A percentile compares a stretch with the other conserved stretches of the same genome.
Conservation (phyloP, 2,888 invertebrate genomes). For the Tinea pellionella region DNA sequence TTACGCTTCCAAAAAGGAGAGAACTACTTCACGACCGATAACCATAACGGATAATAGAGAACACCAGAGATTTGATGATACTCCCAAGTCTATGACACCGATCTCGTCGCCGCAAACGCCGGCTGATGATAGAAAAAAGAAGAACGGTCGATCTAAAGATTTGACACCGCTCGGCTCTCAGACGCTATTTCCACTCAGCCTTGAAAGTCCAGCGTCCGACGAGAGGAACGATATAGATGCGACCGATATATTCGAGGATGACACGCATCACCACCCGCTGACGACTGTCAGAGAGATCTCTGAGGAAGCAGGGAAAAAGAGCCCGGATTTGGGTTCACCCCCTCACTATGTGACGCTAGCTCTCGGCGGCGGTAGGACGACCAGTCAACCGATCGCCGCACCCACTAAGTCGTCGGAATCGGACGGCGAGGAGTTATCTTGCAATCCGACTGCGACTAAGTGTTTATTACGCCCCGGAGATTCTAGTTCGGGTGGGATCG, state of each 20-base stretch:
- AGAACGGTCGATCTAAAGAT: neutral
- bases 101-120: slow-evolving; percentile 20
- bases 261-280: slow-evolving; percentile 31
- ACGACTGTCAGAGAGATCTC: slow-evolving; percentile 47
- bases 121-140: slow-evolving; percentile 38
- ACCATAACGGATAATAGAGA: slow-evolving; percentile 48
- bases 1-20: slow-evolving; percentile 47
- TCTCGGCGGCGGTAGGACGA: slow-evolving; percentile 16
- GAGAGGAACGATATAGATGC: slow-evolving; percentile 32
- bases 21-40: slow-evolving; percentile 72
- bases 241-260: slow-evolving; percentile 29
- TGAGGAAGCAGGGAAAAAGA: slow-evolving; percentile 33
- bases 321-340: slow-evolving; percentile 29
- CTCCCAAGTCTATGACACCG: slow-evolving; percentile 18
- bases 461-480: slow-evolving; percentile 32
- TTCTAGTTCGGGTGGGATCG: slow-evolving; percentile 22
- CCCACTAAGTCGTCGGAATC: slow-evolving; percentile 21
- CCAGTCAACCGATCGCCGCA: slow-evolving; percentile 21
- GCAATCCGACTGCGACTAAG: slow-evolving; percentile 58
- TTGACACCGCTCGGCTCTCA: slow-evolving; percentile 71
- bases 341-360: slow-evolving; percentile 65
- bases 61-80: slow-evolving; percentile 20
- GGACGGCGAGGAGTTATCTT: slow-evolving; percentile 28
- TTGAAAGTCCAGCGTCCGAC: slow-evolving; percentile 74
- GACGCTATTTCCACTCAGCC: slow-evolving; percentile 75